phyloP scores from a whole-genome alignment of 2,888 invertebrate genomes.

The Lepas anatifera region DNA sequence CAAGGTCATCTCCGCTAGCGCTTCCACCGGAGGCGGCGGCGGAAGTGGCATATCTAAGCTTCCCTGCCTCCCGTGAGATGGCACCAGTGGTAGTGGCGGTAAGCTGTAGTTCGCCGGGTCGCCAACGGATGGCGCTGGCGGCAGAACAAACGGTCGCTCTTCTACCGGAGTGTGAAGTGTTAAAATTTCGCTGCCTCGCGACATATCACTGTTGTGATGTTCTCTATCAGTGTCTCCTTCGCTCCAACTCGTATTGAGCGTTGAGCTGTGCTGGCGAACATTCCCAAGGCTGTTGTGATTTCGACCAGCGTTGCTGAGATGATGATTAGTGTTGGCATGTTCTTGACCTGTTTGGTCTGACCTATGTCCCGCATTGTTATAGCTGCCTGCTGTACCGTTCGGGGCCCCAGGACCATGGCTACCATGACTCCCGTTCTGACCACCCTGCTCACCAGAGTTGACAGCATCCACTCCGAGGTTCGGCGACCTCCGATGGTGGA shows the following conservation, averaged over 20 bases:
- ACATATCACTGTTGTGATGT: too few species aligned
- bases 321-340: too few species aligned
- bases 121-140: slow-evolving; percentile 42
- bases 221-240: background rate
- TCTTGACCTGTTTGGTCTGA: too few species aligned
- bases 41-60: slow-evolving; percentile 84
- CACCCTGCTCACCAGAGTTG: too few species aligned
- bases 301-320: too few species aligned
- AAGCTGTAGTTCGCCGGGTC: slow-evolving; percentile 72
- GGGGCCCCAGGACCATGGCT: too few species aligned
- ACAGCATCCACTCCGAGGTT: background rate
- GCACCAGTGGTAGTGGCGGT: slow-evolving; percentile 48
- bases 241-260: background rate
- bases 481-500: background rate
- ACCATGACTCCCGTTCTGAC: too few species aligned
- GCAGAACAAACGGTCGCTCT: background rate
- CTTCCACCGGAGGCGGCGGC: slow-evolving; percentile 39
- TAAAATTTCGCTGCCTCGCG: background rate
- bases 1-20: slow-evolving; percentile 23
- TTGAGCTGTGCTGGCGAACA: too few species aligned
- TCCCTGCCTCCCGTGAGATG: slow-evolving; percentile 67
- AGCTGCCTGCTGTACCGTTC: too few species aligned
- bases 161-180: background rate
- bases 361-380: too few species aligned
- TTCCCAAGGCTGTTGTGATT: too few species aligned